Evolutionary conservation across 53 echinoderm and acorn worm genomes (phyloP), one percentile per base, ranked within the genome.

Genomic region (Paracentrotus lividus): DNA sequence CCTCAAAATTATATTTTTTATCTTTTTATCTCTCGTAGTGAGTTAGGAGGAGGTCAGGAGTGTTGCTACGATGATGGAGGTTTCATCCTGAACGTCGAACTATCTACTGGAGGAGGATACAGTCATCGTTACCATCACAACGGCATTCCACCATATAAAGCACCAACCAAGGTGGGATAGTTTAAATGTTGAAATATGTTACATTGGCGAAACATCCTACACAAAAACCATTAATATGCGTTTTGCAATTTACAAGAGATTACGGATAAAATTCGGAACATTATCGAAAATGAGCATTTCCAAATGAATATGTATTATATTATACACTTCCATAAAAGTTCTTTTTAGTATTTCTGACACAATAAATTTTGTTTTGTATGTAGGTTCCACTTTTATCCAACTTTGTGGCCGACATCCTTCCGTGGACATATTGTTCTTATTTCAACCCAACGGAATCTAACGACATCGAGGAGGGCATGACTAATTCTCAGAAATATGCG

Each of bases 101-200:
- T 52, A 2, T 49, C 47, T 7, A 29, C 86, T 9, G 86, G 86
- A 85, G 86, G 86, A 24, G 86, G 86, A 49, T 85, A 51, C 86
- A 51, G 29, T 32, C 86, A 85, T 52, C 51, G 86, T 26, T 51
- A 52, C 10, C 86, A 85, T 52, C 86, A 85, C 54, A 23, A 42
- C 47, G 86, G 86, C 10, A 49, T 85, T 7, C 6, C 49, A 52
- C 86, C 86, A 23, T 85, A 51, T 29, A 23, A 26, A 23, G 2
- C 24, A 85, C 86, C 86, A 31, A 52, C 14, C 2, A 85, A 85
- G 86, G 86, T 85, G n/a, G n/a, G n/a, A n/a, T n/a, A n/a, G n/a
- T n/a, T n/a, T n/a, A n/a, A n/a, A n/a, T n/a, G n/a, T n/a, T n/a
- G n/a, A n/a, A n/a, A n/a, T n/a, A n/a, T n/a, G n/a, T n/a, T n/a